Evolutionary conservation across 2,888 invertebrate genomes (phyloP), one percentile per base, ranked within the genome.

Genomic region (Megaustenia siamemsis): DNA sequence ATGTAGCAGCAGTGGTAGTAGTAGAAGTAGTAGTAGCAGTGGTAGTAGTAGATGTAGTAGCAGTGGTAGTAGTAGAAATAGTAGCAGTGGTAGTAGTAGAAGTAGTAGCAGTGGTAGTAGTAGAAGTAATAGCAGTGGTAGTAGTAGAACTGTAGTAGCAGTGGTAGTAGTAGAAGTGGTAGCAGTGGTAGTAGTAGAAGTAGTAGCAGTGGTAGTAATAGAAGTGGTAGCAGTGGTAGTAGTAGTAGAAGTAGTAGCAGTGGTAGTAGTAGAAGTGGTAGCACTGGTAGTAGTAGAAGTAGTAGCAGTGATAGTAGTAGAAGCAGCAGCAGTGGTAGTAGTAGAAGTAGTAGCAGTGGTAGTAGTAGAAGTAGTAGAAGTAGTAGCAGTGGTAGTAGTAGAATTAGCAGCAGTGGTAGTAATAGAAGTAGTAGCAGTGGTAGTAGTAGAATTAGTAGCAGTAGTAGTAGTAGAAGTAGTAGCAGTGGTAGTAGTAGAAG

Each of bases 401-500:
- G 49, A 28, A 80, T 45, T 68, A 68, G 69, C 43, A 69, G 69
- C 43, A 71, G 71, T 53, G 53, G 81, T 69, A 71, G 71, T 69
- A 71, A 71, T 69, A 71, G 81, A 49, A 81, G 81, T 69, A 81
- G 81, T 69, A 81, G 81, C 49, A 71, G 81, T 69, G 71, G 71
- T 69, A 81, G 81, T 69, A 81, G 81, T 69, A 71, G 81, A 49
- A 81, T 69, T 69, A 81, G 81, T 49, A 81, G 81, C 49, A 71
- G 81, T 69, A 81, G 81, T 69, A 71, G 81, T 69, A 81, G 81
- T 69, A 71, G 81, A 49, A 81, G 81, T 69, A 81, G 81, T 69
- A 81, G 81, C 49, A 71, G 81, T 69, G 71, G 81, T 69, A 81
- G 81, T 69, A 81, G 81, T 69, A 71, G 81, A 49, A 81, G 81